A percentile compares a stretch with the other conserved stretches of the same genome.
Conservation (phyloP, 2,113 vertebrate genomes). For the Emydocephalus ijimae region DNA sequence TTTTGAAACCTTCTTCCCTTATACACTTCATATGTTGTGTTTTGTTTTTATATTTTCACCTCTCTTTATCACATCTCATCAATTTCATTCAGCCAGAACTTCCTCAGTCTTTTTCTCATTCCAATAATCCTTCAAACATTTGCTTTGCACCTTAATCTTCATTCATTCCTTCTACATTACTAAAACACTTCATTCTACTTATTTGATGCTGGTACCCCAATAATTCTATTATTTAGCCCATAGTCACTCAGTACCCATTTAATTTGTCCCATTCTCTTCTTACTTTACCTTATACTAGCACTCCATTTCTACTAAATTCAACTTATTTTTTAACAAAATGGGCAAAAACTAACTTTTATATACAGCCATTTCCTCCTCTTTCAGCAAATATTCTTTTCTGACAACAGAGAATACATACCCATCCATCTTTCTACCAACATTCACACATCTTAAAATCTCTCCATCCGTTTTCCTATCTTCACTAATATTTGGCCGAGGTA, state of each 20-base stretch:
- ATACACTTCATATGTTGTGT: background rate
- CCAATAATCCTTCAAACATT: background rate
- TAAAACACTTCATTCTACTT: background rate
- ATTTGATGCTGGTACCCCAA: background rate
- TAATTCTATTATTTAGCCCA: background rate
- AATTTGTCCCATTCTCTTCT: background rate
- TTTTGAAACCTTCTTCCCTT: background rate
- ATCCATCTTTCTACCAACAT: background rate
- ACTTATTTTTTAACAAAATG: background rate
- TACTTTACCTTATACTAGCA: background rate
- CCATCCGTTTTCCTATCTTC: background rate
- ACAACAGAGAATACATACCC: background rate
- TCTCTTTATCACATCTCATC: background rate
- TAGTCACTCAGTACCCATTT: background rate
- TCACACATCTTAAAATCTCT: background rate
- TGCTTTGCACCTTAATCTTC: background rate
- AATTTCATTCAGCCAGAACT: background rate
- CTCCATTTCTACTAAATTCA: background rate
- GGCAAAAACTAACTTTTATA: background rate
- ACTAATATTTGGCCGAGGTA: background rate
- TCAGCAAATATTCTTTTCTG: background rate
- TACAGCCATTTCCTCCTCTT: background rate
- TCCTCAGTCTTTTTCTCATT: background rate
- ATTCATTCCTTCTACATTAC: background rate
- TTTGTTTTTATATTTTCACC: background rate